Evolutionary conservation across 2,888 invertebrate species (phyloP), one percentile per base, ranked within the genome.

Genomic region (Thereva unica): DNA sequence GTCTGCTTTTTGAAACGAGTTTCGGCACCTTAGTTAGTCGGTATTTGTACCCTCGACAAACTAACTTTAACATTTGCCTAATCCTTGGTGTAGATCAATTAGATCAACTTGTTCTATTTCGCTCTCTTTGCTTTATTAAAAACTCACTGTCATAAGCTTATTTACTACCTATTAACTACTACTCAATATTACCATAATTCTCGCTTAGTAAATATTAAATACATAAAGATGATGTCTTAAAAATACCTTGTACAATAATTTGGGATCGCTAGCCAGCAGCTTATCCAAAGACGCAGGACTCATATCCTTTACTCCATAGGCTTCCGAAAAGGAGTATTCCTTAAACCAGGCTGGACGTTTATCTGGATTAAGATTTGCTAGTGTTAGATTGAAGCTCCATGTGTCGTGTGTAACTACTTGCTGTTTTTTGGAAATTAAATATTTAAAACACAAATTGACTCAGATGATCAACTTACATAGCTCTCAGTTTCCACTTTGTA

Each of bases 371-470:
- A 83, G 75, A 76, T 92, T 92, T 0, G 93, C 91, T 76, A 85
- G 84, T 0, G 89, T 89, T 47, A 95, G 77, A 77, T 94, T 91
- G 76, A 89, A 89, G 9, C 85, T 87, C 83, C 87, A 93, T 64
- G 88, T 89, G 4, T 88, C 84, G 67, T 88, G 86, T 74, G 89
- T 87, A 41, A 85, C 75, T 0, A 91, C 85, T 72, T 82, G 83
- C 90, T 90, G 78, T 9, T 79, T 79, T 66, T 47, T 9, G 42
- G 9, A 42, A 59, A 34, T 41, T 41, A 38, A 23, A 57, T 10
- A 10, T n/a, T n/a, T 10, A 10, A 47, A 47, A 10, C 4, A 9
- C 9, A 44, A 44, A 8, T 9, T 1, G 44, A 6, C 12, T 12
- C 4, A 44, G 9, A 37, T 37, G 37, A 53, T 23, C 6, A 69